A percentile compares a stretch with the other conserved stretches of the same genome.
Conservation (phyloP, 2,888 invertebrate species). For the Chalcis sispes region DNA sequence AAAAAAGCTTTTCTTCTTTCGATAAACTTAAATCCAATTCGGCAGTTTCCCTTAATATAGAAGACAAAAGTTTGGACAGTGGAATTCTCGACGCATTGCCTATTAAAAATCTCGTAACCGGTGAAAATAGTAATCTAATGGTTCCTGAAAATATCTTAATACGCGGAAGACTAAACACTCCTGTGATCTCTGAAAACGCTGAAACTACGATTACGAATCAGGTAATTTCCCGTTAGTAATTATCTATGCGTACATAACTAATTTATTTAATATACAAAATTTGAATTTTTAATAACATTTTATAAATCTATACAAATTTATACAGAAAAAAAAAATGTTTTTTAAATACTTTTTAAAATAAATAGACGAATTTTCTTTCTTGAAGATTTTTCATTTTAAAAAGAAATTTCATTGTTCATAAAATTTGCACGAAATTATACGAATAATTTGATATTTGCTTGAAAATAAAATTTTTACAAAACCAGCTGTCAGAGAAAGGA, state of each 20-base stretch:
- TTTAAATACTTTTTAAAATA: no score
- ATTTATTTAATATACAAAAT: no score
- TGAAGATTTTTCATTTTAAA: no score
- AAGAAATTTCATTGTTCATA: no score
- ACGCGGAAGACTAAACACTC: slow-evolving; percentile 62
- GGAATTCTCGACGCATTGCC: slow-evolving; percentile 47
- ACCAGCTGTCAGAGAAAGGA: slow-evolving; percentile 40
- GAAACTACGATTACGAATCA: slow-evolving; percentile 34
- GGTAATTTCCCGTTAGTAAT: no score
- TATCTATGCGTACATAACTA: no score
- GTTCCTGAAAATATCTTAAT: slow-evolving; percentile 60
- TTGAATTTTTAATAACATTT: neutral
- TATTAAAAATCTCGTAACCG: slow-evolving; percentile 42
- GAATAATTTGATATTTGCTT: neutral
- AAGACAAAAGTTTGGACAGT: slow-evolving; percentile 46
- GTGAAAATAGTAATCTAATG: slow-evolving; percentile 22
- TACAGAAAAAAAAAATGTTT: neutral
- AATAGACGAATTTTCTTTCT: no score
- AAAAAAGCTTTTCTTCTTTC: slow-evolving; percentile 55
- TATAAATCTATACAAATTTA: neutral
- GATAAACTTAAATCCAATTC: slow-evolving; percentile 52
- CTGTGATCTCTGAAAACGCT: slow-evolving; percentile 53
- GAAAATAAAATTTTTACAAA: slow-evolving; percentile 2
- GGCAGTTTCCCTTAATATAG: slow-evolving; percentile 37
- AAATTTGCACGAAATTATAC: neutral